These are phyloP conservation scores for Drosophila parthenogenetica DNA, from an alignment of 2,888 invertebrate genomes.

Conservation along the genomic window DNA sequence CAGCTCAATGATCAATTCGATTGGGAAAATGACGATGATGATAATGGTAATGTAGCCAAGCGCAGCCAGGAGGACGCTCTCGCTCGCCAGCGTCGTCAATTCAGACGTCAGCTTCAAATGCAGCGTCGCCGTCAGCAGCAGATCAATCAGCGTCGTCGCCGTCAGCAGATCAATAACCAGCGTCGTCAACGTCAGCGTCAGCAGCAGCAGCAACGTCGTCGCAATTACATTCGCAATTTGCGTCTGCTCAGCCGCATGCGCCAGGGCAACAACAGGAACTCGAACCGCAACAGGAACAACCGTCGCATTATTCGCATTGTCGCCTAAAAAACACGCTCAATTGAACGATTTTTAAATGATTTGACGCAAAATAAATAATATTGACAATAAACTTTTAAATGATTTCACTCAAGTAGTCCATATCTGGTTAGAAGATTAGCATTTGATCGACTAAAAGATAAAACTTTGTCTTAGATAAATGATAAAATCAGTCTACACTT, in stretches of 20 bases:
- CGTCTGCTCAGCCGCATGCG: constrained; percentile 56
- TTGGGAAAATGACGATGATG: constrained; percentile 23
- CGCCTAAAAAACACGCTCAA: constrained; percentile 3
- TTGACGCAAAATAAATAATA: constrained; percentile 14
- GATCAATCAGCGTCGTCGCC: constrained; percentile 54
- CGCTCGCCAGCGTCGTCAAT: constrained; percentile 44
- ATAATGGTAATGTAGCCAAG: constrained; percentile 27
- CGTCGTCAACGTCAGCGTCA: constrained; percentile 50
- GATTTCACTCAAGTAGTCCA: too few species aligned
- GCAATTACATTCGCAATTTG: constrained; percentile 44
- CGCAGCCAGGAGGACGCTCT: constrained; percentile 39
- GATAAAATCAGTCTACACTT: too few species aligned
- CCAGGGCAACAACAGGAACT: constrained; percentile 34
- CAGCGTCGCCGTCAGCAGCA: constrained; percentile 50
- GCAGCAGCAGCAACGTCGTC: constrained; percentile 50
- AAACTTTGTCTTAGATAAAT: too few species aligned
- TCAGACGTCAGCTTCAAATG: constrained; percentile 41
- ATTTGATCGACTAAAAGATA: too few species aligned
- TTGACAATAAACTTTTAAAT: neutral
- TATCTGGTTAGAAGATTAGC: too few species aligned
- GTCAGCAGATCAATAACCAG: constrained; percentile 44
- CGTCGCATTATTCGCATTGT: constrained; percentile 47
- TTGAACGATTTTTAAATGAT: constrained; percentile 3
- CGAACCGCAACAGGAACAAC: constrained; percentile 23
- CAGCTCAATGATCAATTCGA: neutral